Conservation (phyloP, 1,140 invertebrate species). For the Carposina sasakii region DNA sequence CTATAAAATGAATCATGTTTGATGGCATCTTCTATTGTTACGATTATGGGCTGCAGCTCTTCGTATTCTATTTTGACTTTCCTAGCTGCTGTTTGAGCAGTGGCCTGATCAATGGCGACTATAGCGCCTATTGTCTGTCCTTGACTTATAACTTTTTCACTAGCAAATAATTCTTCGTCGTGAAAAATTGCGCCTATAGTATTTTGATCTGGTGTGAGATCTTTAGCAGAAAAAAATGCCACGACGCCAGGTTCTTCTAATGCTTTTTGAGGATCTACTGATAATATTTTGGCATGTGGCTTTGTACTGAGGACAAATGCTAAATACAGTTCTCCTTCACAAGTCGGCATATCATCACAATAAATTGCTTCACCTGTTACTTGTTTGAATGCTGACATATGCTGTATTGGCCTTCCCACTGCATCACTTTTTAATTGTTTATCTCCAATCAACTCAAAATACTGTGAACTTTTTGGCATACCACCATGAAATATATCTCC, state of each 20-base stretch:
- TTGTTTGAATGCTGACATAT: conserved; percentile 90
- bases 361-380: conserved; percentile 94
- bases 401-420: conserved; percentile 87
- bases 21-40: conserved; percentile 93
- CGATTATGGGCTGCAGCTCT: conserved; percentile 82
- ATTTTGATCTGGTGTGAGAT: conserved; percentile 78
- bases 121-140: conserved; percentile 88
- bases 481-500: conserved; percentile 77
- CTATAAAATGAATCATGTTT: conserved; percentile 81
- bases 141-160: conserved; percentile 80
- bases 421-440: conserved; percentile 80
- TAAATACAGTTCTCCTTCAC: conserved; percentile 84
- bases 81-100: conserved; percentile 84
- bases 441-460: conserved; percentile 82
- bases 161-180: conserved; percentile 86
- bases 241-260: conserved; percentile 83
- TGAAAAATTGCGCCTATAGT: conserved; percentile 80
- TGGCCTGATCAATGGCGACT: conserved; percentile 81
- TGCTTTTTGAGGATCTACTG: conserved; percentile 82
- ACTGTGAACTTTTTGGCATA: conserved; percentile 83
- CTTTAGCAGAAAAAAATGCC: conserved; percentile 83
- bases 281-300: conserved; percentile 86
- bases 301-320: conserved; percentile 86
- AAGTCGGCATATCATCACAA: conserved; percentile 89
- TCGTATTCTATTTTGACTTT: conserved; percentile 86